Evolutionary conservation across 2,888 invertebrate genomes (phyloP), one percentile per base, ranked within the genome.

Genomic region (Geotrupes spiniger): DNA sequence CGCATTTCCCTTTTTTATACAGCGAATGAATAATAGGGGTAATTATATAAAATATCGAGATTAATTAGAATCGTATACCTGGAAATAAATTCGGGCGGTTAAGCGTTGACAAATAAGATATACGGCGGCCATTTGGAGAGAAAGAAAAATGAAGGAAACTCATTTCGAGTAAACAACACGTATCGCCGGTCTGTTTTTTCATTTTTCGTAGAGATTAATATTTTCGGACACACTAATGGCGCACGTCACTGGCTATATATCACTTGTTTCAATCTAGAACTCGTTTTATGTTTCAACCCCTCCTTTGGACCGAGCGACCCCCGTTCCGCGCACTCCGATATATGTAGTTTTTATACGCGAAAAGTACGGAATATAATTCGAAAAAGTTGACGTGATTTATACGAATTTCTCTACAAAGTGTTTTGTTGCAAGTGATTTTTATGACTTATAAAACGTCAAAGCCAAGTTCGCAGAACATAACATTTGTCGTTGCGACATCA

Each of bases 191-290:
- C 61, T 61, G 66, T 69, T 71, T 72, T 70, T 69, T 71, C 68
- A 67, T 71, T 72, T 70, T 71, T 72, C 69, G 69, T 63, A 66
- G 73, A 74, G 73, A 74, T 74, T 74, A 74, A 74, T 74, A 74
- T 74, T 74, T 74, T 74, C 62, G 73, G 74, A 74, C 74, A 73
- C 72, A 70, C 73, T 74, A 74, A 74, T 74, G 73, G 73, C 69
- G 69, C 69, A 71, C 72, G 73, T 74, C 74, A 72, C 70, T 70
- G 71, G 68, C 73, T 70, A 74, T 74, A 74, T 73, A 74, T 74
- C 74, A 74, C 73, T 73, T 72, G 73, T 73, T 73, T 73, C 74
- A 73, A 74, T 74, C 73, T 73, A 73, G 72, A 70, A 63, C 69
- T 67, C 72, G 73, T 73, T 73, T 74, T 74, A 73, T 72, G 72